These are phyloP conservation scores for Drosophila kohkoa DNA, from an alignment of 1,140 invertebrate genomes.

Conservation along the genomic window DNA sequence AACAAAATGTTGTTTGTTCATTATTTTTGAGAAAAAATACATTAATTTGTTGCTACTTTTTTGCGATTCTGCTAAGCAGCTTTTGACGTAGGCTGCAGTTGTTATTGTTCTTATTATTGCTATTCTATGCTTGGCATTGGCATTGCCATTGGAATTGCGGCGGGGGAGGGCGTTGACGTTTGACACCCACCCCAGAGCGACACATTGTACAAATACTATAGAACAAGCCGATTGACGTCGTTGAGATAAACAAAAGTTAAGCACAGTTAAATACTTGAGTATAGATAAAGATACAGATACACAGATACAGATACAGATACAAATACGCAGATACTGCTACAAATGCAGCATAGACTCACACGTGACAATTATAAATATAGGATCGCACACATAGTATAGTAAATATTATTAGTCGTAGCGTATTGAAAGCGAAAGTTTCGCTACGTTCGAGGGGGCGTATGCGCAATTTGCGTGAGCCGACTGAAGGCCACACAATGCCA, in stretches of 20 bases:
- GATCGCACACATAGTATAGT: constrained; percentile 43
- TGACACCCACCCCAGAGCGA: constrained; percentile 42
- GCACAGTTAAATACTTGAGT: constrained; percentile 21
- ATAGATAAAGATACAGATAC: constrained; percentile 26
- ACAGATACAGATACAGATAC: constrained; percentile 20
- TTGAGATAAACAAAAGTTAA: constrained; percentile 46
- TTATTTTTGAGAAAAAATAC: constrained; percentile 34
- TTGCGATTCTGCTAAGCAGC: constrained; percentile 40
- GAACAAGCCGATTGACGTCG: constrained; percentile 42
- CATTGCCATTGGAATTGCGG: constrained; percentile 19
- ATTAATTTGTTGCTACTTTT: constrained; percentile 30
- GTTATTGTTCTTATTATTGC: constrained; percentile 28
- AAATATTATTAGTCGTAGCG: constrained; percentile 24
- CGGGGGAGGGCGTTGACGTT: constrained; percentile 37
- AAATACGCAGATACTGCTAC: constrained; percentile 1
- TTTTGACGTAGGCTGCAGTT: constrained; percentile 58
- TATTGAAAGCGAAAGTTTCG: constrained; percentile 43
- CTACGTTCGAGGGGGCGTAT: constrained; percentile 55
- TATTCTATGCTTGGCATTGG: constrained; percentile 53
- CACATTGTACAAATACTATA: neutral
- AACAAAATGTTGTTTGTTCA: constrained; percentile 35
- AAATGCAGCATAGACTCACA: constrained; percentile 36
- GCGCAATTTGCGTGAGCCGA: constrained; percentile 37
- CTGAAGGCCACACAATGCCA: constrained; percentile 5
- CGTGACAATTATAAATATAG: constrained; percentile 73